Conservation (phyloP, 2,888 invertebrate genomes). For the Selenia dentaria region DNA sequence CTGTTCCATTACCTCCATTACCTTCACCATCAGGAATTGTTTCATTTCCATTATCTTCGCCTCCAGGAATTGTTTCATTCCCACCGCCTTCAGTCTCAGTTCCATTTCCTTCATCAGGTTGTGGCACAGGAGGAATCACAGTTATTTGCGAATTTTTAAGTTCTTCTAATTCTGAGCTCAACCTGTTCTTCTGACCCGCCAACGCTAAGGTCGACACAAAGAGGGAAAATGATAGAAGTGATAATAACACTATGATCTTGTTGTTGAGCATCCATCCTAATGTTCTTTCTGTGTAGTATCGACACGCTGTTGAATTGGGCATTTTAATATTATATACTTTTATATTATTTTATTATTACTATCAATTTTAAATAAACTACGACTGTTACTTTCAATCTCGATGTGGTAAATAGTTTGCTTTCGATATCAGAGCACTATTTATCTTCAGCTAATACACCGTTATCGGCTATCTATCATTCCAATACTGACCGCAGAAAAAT, state of each 20-base stretch:
- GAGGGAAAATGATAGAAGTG: slow-evolving; percentile 60
- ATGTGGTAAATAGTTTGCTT: slow-evolving; percentile 13
- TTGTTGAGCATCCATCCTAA: slow-evolving; percentile 68
- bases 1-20: not conserved
- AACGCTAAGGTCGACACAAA: slow-evolving; percentile 67
- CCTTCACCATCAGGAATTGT: too few species aligned
- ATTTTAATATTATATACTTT: too few species aligned
- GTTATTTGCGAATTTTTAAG: slow-evolving; percentile 1
- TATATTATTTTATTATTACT: too few species aligned
- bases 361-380: slow-evolving; percentile 13
- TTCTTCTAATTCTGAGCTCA: slow-evolving; percentile 44
- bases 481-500: too few species aligned
- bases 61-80: not conserved
- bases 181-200: slow-evolving; percentile 61
- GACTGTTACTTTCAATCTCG: slow-evolving; percentile 13
- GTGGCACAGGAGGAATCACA: not conserved
- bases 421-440: slow-evolving; percentile 19
- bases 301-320: slow-evolving; percentile 50
- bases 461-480: slow-evolving; percentile 13
- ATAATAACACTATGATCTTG: slow-evolving; percentile 67
- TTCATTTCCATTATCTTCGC: too few species aligned
- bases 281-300: slow-evolving; percentile 57
- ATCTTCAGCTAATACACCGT: slow-evolving; percentile 25
- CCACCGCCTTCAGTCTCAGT: not conserved
- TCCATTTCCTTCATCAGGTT: not conserved